A percentile compares a stretch with the other conserved stretches of the same genome.
phyloP scores from a whole-genome alignment of 2,113 vertebrate genomes.

The Heptranchias perlo region DNA sequence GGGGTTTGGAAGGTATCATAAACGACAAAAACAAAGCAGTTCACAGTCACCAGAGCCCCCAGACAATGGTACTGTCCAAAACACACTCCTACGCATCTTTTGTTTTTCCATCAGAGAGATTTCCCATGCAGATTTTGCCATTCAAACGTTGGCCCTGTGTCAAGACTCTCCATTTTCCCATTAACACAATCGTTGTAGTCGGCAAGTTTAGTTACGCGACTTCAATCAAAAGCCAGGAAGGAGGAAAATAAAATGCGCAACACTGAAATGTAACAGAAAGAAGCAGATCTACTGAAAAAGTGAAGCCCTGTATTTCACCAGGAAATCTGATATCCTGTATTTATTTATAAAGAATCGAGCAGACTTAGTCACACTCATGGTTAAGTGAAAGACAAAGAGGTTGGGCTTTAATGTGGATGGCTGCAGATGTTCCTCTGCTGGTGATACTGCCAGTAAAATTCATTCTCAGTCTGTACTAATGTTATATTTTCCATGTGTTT shows the following conservation, averaged over 20 bases:
- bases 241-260: neutral
- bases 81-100: neutral
- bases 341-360: neutral
- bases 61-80: neutral
- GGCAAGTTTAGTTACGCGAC: neutral
- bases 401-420: slow-evolving; percentile 4
- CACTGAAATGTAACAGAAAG: neutral
- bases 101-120: slow-evolving; percentile 25
- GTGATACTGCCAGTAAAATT: neutral
- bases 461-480: neutral
- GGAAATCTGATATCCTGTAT: slow-evolving; percentile 19
- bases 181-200: neutral
- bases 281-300: neutral
- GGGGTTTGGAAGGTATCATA: slow-evolving; percentile 18
- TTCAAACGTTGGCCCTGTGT: neutral
- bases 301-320: neutral
- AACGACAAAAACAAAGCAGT: neutral
- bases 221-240: slow-evolving; percentile 17
- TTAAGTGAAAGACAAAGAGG: neutral
- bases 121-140: slow-evolving; percentile 35
- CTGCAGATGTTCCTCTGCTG: slow-evolving; percentile 2
- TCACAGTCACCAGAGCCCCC: slow-evolving; percentile 26
- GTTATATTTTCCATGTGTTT: neutral
- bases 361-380: neutral
- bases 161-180: neutral